Percentiles rank a stretch among this genome's conserved stretches.
phyloP scores from a whole-genome alignment of 2,113 vertebrate genomes.

The Elaphurus davidianus region DNA sequence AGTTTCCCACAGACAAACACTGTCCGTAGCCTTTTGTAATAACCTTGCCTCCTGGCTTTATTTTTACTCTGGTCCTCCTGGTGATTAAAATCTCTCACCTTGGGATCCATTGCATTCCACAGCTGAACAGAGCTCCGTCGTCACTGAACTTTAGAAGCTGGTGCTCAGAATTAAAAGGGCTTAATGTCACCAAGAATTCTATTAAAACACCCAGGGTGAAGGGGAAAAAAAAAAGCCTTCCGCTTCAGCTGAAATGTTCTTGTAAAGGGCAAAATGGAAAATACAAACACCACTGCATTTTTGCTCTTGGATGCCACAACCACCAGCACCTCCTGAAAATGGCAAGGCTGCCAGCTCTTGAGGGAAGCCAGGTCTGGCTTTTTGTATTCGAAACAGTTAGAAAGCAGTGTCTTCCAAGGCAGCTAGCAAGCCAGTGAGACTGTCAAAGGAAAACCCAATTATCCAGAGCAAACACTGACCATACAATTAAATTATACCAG shows the following conservation, averaged over 20 bases:
- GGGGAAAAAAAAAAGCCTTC: background rate
- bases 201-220: background rate
- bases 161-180: conserved; percentile 22
- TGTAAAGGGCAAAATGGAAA: conserved; percentile 31
- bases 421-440: conserved; percentile 6
- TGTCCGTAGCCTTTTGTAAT: background rate
- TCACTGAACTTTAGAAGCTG: conserved; percentile 41
- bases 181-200: conserved; percentile 36
- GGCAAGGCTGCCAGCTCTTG: background rate
- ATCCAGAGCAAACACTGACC: conserved; percentile 25
- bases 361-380: background rate
- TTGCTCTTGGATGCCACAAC: background rate
- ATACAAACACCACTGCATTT: background rate
- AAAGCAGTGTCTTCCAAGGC: background rate
- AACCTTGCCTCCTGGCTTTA: background rate
- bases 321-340: background rate
- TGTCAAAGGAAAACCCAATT: conserved; percentile 64
- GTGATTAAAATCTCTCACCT: background rate
- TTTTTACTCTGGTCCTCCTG: background rate
- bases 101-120: background rate
- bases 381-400: background rate
- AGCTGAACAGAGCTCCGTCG: background rate
- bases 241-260: conserved; percentile 9
- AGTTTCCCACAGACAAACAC: background rate
- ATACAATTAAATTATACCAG: conserved; percentile 45